These are phyloP conservation scores for Lucilia sericata DNA, from an alignment of 1,140 invertebrate genomes.

Conservation along the genomic window DNA sequence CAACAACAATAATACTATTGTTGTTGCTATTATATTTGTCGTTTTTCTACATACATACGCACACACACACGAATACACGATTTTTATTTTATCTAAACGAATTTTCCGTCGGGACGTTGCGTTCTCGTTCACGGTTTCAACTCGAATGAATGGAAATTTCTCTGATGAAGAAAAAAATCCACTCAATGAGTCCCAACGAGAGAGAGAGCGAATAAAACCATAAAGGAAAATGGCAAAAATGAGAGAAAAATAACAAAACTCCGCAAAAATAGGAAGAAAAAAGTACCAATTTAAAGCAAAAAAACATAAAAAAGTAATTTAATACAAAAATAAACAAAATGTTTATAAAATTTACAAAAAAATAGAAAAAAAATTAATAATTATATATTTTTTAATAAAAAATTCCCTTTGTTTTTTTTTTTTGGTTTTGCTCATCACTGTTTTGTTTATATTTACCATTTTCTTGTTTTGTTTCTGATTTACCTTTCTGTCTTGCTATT, in stretches of 20 bases:
- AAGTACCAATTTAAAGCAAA: neutral
- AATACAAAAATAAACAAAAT: too few relatives aligned
- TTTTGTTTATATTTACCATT: neutral
- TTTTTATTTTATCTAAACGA: neutral
- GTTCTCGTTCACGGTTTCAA: slow-evolving; percentile 31
- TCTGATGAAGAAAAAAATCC: neutral
- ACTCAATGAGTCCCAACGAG: neutral
- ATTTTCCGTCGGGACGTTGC: slow-evolving; percentile 18
- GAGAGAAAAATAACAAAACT: too few relatives aligned
- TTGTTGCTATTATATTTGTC: slow-evolving; percentile 4
- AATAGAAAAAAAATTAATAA: too few relatives aligned
- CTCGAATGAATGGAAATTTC: slow-evolving; percentile 34
- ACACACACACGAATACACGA: neutral
- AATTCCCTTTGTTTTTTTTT: neutral
- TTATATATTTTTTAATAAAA: neutral
- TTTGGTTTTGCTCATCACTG: neutral
- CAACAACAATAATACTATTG: neutral
- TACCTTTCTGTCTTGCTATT: neutral
- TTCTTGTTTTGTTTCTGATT: neutral
- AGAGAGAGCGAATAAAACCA: neutral
- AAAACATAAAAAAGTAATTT: too few relatives aligned
- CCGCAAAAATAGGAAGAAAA: neutral
- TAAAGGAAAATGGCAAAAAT: neutral
- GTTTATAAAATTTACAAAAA: too few relatives aligned
- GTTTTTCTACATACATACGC: neutral